These are phyloP conservation scores for Drosophila pandora DNA, from an alignment of 1,140 invertebrate species.

Conservation along the genomic window DNA sequence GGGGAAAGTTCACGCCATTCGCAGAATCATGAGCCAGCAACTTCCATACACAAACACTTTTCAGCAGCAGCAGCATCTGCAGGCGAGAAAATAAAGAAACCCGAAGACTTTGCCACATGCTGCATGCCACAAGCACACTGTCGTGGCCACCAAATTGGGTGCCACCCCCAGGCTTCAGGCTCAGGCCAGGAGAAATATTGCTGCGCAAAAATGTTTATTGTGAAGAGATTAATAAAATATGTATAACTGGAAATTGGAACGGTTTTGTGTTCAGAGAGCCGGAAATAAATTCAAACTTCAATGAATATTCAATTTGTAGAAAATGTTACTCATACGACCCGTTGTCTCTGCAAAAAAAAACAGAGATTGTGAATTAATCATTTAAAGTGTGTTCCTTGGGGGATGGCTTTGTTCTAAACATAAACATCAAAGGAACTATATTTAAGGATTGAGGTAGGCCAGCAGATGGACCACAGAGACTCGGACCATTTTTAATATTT, in stretches of 20 bases:
- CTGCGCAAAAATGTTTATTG: conserved; percentile 72
- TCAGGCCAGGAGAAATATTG: conserved; percentile 35
- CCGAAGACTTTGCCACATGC: conserved; percentile 57
- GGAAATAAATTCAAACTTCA: conserved; percentile 24
- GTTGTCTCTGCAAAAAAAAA: background rate
- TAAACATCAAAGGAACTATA: conserved; percentile 36
- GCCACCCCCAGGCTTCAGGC: conserved; percentile 8
- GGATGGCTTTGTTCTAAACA: conserved; percentile 20
- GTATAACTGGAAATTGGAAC: conserved; percentile 36
- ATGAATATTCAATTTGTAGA: conserved; percentile 4
- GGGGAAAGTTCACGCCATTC: conserved; percentile 73
- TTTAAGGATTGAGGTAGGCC: conserved; percentile 37
- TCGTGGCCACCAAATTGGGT: conserved; percentile 60
- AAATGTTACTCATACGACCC: conserved; percentile 23
- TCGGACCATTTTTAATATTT: conserved; percentile 46
- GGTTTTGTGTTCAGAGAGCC: conserved; percentile 6
- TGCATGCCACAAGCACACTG: conserved; percentile 44
- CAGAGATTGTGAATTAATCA: conserved; percentile 20
- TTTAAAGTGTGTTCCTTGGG: conserved; percentile 11
- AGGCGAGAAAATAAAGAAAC: conserved; percentile 30
- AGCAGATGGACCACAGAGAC: conserved; percentile 4
- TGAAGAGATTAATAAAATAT: conserved; percentile 61
- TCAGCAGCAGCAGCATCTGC: conserved; percentile 40
- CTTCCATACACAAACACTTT: conserved; percentile 37
- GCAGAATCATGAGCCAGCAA: conserved; percentile 59